A percentile compares a stretch with the other conserved stretches of the same genome.
phyloP scores from a whole-genome alignment of 2,797 vertebrate genomes.

The Coluber constrictor region DNA sequence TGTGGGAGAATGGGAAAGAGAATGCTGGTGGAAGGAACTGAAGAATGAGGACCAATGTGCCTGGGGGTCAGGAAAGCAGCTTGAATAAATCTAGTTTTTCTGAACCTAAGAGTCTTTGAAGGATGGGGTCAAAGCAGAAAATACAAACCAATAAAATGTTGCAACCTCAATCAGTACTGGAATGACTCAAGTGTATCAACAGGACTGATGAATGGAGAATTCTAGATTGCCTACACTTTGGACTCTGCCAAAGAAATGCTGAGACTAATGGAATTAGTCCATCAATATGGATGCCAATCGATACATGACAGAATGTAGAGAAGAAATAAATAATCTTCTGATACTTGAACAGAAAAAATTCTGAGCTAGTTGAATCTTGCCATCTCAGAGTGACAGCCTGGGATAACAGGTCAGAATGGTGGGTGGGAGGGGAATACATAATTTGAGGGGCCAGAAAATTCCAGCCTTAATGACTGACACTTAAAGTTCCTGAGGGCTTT shows the following conservation, averaged over 20 bases:
- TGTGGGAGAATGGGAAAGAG: not conserved
- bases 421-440: not conserved
- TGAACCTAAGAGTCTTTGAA: not conserved
- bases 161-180: not conserved
- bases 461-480: not conserved
- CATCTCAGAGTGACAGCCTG: constrained; percentile 38
- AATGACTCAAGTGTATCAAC: not conserved
- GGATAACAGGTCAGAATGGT: constrained; percentile 46
- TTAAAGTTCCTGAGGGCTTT: not conserved
- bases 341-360: not conserved
- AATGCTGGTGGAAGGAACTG: not conserved
- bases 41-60: not conserved
- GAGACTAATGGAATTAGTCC: not conserved
- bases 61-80: not conserved
- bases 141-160: not conserved
- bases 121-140: not conserved
- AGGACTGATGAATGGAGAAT: not conserved
- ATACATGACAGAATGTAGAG: constrained; percentile 36
- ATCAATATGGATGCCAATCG: not conserved
- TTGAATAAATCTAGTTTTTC: not conserved
- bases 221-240: accelerated
- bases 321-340: constrained; percentile 13
- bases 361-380: not conserved
- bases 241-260: not conserved
- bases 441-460: not conserved